These are phyloP conservation scores for Ctenosaura bakeri DNA, from an alignment of 2,797 vertebrate species.

Conservation along the genomic window DNA sequence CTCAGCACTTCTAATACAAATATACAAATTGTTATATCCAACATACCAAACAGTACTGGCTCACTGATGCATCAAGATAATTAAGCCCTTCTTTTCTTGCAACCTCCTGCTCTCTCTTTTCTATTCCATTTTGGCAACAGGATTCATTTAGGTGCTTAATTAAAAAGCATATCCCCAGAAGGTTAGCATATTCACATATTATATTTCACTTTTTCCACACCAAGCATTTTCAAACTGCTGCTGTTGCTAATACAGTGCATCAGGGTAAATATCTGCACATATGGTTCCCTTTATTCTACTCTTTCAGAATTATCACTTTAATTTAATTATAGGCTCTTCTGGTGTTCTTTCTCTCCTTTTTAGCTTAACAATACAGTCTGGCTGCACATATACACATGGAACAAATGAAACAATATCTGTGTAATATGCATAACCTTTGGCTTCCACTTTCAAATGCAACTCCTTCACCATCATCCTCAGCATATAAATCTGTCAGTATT, in stretches of 20 bases:
- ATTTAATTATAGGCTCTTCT: slow-evolving; percentile 68
- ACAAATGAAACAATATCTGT: slow-evolving; percentile 55
- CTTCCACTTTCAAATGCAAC: slow-evolving; percentile 34
- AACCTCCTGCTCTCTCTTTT: background rate
- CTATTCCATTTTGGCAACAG: slow-evolving; percentile 38
- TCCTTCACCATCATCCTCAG: background rate
- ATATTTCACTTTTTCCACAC: slow-evolving; percentile 76
- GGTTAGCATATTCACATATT: slow-evolving; percentile 72
- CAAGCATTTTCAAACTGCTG: slow-evolving; percentile 80
- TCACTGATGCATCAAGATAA: slow-evolving; percentile 63
- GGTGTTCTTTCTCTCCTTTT: slow-evolving; percentile 14
- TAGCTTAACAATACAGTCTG: slow-evolving; percentile 43
- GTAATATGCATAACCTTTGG: slow-evolving; percentile 25
- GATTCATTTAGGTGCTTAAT: slow-evolving; percentile 75
- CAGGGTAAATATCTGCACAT: slow-evolving; percentile 71
- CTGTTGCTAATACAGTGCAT: slow-evolving; percentile 64
- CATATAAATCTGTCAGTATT: slow-evolving; percentile 42
- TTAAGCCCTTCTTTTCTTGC: slow-evolving; percentile 57
- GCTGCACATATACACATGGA: slow-evolving; percentile 6
- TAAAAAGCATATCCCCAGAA: slow-evolving; percentile 77
- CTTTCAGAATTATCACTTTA: slow-evolving; percentile 72
- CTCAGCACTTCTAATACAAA: slow-evolving; percentile 61
- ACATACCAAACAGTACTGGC: slow-evolving; percentile 63
- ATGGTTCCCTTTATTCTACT: slow-evolving; percentile 70
- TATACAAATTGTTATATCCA: slow-evolving; percentile 54